Conservation (phyloP, 1,140 invertebrate species). For the Drosophila trapezifrons region DNA sequence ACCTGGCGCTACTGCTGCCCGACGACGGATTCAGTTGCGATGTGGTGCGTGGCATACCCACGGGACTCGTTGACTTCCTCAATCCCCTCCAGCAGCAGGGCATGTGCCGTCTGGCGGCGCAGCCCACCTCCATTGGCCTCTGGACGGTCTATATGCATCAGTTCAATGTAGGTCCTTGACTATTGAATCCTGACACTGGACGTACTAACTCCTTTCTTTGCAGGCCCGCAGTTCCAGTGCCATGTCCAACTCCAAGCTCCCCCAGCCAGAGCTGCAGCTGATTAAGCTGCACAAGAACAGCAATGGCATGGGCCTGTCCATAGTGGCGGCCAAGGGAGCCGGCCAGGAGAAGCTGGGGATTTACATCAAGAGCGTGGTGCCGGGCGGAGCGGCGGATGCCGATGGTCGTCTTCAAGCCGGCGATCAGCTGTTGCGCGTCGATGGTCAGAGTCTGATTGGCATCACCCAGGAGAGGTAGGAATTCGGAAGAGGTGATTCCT, state of each 20-base stretch:
- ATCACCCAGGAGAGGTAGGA: constrained; percentile 96
- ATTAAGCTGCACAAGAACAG: constrained; percentile 95
- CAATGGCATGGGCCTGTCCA: constrained; percentile 96
- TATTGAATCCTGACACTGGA: no score
- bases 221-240: constrained; percentile 88
- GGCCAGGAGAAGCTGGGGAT: constrained; percentile 93
- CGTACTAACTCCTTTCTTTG: background rate
- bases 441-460: constrained; percentile 97
- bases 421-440: constrained; percentile 98
- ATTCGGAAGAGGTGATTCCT: background rate
- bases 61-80: constrained; percentile 96
- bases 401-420: constrained; percentile 97
- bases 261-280: constrained; percentile 89
- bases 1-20: constrained; percentile 95
- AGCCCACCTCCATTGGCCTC: constrained; percentile 94
- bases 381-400: constrained; percentile 96
- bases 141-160: constrained; percentile 97
- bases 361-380: constrained; percentile 98
- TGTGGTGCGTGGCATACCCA: constrained; percentile 95
- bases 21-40: constrained; percentile 99
- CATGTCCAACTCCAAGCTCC: constrained; percentile 82
- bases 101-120: constrained; percentile 94
- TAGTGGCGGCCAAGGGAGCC: constrained; percentile 94
- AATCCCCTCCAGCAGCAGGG: constrained; percentile 93
- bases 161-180: constrained; percentile 84